A percentile compares a stretch with the other conserved stretches of the same genome.
Conservation (phyloP, 2,113 vertebrate species). For the Kryptolebias marmoratus region DNA sequence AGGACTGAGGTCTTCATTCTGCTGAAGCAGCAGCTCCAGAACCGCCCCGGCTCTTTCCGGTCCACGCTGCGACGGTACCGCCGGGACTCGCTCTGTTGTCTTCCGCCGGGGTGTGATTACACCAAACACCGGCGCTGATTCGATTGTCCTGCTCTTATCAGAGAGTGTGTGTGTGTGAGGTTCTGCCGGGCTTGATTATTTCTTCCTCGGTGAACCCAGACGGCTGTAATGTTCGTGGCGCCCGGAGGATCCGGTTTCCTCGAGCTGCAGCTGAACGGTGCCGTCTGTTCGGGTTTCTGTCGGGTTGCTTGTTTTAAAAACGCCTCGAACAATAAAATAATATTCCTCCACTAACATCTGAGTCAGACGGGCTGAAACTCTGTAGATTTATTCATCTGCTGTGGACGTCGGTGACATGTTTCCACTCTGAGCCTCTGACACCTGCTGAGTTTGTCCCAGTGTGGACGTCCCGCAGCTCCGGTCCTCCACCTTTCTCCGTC, state of each 20-base stretch:
- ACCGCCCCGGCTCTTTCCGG: not conserved
- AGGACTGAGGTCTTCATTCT: not conserved
- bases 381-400: no score
- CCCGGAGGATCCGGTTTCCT: not conserved
- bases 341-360: no score
- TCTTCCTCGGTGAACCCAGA: constrained; percentile 14
- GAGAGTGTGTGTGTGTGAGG: not conserved
- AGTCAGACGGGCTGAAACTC: no score
- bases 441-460: not conserved
- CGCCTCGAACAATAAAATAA: no score
- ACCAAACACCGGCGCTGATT: constrained; percentile 24
- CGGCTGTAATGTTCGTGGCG: constrained; percentile 23
- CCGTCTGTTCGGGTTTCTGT: not conserved
- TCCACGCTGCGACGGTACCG: not conserved
- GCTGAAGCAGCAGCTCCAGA: not conserved
- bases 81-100: not conserved
- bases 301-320: not conserved
- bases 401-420: no score
- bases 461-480: not conserved
- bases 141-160: constrained; percentile 20
- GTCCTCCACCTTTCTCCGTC: not conserved
- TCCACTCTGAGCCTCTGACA: no score
- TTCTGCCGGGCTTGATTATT: not conserved
- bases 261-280: not conserved
- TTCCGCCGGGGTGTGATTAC: not conserved